Evolutionary conservation across 2,797 vertebrate genomes (phyloP).

Genomic region (Melanotaenia nigrans): DNA sequence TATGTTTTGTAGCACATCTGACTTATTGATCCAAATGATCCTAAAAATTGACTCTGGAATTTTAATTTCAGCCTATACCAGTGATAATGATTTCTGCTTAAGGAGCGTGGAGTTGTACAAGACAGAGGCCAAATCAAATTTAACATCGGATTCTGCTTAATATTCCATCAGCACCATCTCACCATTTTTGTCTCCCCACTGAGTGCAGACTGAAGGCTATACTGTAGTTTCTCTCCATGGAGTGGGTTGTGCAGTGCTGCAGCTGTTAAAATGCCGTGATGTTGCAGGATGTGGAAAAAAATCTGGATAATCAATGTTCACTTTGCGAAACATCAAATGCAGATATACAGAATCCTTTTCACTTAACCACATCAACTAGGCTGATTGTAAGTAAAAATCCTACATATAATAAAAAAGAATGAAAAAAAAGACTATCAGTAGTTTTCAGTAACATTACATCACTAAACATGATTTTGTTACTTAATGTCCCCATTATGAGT

Average conservation of each 20-base stretch:
- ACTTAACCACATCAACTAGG: not conserved
- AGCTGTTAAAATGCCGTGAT: not conserved
- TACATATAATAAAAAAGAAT: too few relatives aligned
- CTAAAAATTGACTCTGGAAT: not conserved
- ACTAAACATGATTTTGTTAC: not conserved
- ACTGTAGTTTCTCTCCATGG: not conserved
- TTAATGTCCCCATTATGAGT: not conserved
- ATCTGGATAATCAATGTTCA: not conserved
- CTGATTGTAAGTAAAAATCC: too few relatives aligned
- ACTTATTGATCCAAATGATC: not conserved
- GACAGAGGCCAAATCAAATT: slow-evolving; percentile 1
- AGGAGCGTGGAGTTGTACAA: not conserved
- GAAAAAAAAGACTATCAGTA: too few relatives aligned
- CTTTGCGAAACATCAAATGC: not conserved
- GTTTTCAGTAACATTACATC: not conserved
- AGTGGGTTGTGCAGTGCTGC: not conserved
- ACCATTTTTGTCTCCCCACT: not conserved
- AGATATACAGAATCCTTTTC: not conserved
- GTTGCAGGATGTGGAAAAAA: not conserved
- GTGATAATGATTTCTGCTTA: not conserved
- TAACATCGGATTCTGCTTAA: slow-evolving; percentile 13
- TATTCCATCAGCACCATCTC: not conserved
- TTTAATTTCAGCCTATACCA: not conserved
- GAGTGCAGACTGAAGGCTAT: not conserved
- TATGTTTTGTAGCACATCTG: not conserved